phyloP scores from a whole-genome alignment of 2,113 vertebrate species.

The Gila orcuttii region DNA sequence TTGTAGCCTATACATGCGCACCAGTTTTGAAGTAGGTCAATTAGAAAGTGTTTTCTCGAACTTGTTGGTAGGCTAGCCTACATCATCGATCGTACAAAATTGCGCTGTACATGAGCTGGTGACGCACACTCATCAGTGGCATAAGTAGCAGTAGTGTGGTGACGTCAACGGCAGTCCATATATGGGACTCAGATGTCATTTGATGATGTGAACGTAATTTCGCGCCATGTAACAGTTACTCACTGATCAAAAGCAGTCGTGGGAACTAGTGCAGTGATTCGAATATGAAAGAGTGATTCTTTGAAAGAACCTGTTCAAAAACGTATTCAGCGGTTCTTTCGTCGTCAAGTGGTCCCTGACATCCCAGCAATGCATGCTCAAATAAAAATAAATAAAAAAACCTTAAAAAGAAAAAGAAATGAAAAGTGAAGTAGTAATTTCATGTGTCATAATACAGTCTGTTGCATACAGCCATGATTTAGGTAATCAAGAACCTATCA shows the following conservation, averaged over 20 bases:
- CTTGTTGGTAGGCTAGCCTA: too few relatives aligned
- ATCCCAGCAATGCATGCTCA: neutral
- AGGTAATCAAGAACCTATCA: neutral
- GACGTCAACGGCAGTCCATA: conserved; percentile 67
- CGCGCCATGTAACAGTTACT: neutral
- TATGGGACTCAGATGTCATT: conserved; percentile 36
- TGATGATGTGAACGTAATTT: conserved; percentile 10
- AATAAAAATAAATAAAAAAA: too few relatives aligned
- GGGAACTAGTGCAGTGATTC: neutral
- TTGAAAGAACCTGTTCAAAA: neutral
- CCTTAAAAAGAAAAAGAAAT: too few relatives aligned
- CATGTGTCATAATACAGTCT: neutral
- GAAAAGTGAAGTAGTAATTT: neutral
- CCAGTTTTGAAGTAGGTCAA: neutral
- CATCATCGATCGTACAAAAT: neutral
- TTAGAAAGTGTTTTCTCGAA: neutral
- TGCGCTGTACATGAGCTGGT: neutral
- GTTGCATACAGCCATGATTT: neutral
- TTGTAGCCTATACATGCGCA: neutral
- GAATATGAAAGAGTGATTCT: neutral
- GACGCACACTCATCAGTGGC: conserved; percentile 66
- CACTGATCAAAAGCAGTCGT: neutral
- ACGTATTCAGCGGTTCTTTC: neutral
- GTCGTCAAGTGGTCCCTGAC: neutral
- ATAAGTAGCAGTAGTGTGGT: conserved; percentile 54